Evolutionary conservation across 1,140 invertebrate genomes (phyloP).

Genomic region (Laupala kohalensis): DNA sequence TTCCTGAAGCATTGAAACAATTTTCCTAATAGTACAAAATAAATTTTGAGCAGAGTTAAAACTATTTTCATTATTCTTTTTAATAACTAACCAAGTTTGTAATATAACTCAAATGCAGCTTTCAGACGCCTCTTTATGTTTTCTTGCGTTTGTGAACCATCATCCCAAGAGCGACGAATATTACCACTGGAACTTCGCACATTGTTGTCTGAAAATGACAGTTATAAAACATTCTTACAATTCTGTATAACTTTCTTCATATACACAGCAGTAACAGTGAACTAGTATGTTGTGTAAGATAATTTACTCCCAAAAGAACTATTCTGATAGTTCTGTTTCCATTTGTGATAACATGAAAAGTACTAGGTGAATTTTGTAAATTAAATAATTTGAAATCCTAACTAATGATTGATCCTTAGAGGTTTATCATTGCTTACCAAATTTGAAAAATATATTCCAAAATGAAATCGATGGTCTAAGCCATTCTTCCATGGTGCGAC

Average conservation of each 20-base stretch:
- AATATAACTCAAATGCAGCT: conserved; percentile 48
- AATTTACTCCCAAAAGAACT: no score
- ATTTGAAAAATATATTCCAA: conserved; percentile 23
- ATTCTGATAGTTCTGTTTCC: no score
- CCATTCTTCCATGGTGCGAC: conserved; percentile 49
- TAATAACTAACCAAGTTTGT: conserved; percentile 37
- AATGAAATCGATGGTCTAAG: conserved; percentile 44
- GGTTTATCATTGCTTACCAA: background rate
- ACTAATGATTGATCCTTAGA: no score
- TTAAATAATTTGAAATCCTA: no score
- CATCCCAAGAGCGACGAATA: conserved; percentile 40
- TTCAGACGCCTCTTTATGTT: conserved; percentile 44
- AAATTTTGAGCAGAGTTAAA: background rate
- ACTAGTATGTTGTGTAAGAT: no score
- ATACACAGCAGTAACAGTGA: no score
- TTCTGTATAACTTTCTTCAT: no score
- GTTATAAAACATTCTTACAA: background rate
- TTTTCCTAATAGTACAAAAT: background rate
- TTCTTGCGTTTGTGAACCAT: conserved; percentile 37
- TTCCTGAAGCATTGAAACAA: conserved; percentile 20
- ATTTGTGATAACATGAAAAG: no score
- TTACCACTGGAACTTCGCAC: conserved; percentile 35
- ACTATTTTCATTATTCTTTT: no score
- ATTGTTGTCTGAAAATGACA: conserved; percentile 22
- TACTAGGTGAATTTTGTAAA: no score